A percentile compares a stretch with the other conserved stretches of the same genome.
phyloP scores from a whole-genome alignment of 1,140 invertebrate species.

The Procambarus virginalis region DNA sequence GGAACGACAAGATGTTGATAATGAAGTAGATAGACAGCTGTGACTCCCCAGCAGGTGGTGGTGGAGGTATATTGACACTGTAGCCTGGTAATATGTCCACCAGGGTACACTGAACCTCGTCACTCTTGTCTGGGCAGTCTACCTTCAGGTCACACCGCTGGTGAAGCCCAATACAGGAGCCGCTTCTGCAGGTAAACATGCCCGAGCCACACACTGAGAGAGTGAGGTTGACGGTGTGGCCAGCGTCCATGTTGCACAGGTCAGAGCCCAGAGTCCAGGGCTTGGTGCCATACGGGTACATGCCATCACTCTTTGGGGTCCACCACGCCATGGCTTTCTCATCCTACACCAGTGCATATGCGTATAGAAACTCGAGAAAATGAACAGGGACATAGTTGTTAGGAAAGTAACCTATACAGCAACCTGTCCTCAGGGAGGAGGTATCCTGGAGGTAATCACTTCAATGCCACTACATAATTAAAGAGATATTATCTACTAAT shows the following conservation, averaged over 20 bases:
- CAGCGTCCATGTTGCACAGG: slow-evolving; percentile 24
- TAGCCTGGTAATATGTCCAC: slow-evolving; percentile 48
- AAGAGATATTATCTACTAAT: too few species aligned
- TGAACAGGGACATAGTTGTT: too few species aligned
- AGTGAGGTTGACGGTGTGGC: slow-evolving; percentile 37
- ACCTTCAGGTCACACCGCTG: slow-evolving; percentile 86
- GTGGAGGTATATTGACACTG: slow-evolving; percentile 48
- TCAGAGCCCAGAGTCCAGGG: slow-evolving; percentile 15
- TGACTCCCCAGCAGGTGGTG: neutral
- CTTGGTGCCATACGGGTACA: slow-evolving; percentile 42
- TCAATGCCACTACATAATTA: too few species aligned
- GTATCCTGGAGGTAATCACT: too few species aligned
- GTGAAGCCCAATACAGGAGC: slow-evolving; percentile 88
- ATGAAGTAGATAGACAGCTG: slow-evolving; percentile 31
- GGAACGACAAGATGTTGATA: slow-evolving; percentile 54
- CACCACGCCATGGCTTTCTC: slow-evolving; percentile 5
- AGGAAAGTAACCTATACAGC: neutral
- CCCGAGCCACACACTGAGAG: slow-evolving; percentile 79
- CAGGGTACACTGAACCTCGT: slow-evolving; percentile 86
- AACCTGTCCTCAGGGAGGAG: too few species aligned
- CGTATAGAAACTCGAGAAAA: neutral
- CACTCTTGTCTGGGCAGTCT: slow-evolving; percentile 90
- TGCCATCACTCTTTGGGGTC: neutral
- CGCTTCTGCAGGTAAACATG: slow-evolving; percentile 92
- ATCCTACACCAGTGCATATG: neutral